These are phyloP conservation scores for Acrobasis consociella DNA, from an alignment of 2,888 invertebrate species.

Conservation along the genomic window DNA sequence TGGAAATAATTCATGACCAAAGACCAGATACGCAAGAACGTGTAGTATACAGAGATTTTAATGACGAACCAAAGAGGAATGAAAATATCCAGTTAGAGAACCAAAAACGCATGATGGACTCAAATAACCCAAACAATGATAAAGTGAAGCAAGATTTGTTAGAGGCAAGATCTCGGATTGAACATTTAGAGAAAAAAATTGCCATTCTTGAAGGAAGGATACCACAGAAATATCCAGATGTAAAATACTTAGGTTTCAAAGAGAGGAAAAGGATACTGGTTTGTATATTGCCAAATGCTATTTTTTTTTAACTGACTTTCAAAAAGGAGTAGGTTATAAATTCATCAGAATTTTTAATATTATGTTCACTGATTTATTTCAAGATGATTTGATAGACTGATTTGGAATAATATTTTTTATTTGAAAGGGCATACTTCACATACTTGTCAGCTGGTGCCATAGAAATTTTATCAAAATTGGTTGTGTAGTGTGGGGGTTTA, in stretches of 20 bases:
- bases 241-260: conserved; percentile 95
- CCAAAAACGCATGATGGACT: conserved; percentile 48
- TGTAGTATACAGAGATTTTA: conserved; percentile 54
- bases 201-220: conserved; percentile 87
- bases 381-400: too few relatives aligned
- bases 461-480: too few relatives aligned
- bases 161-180: conserved; percentile 85
- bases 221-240: conserved; percentile 94
- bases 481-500: too few relatives aligned
- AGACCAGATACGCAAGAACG: conserved; percentile 50
- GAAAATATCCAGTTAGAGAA: conserved; percentile 40
- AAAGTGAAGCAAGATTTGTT: conserved; percentile 76
- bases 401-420: too few relatives aligned
- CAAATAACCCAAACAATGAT: conserved; percentile 43
- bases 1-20: conserved; percentile 45
- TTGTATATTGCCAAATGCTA: conserved; percentile 39
- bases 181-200: conserved; percentile 88
- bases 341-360: too few relatives aligned
- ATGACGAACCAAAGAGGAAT: conserved; percentile 51
- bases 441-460: too few relatives aligned
- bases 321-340: too few relatives aligned
- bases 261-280: conserved; percentile 96
- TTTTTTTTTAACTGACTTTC: too few relatives aligned
- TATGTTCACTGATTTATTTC: too few relatives aligned
- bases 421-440: too few relatives aligned